Evolutionary conservation across 2,113 vertebrate genomes (phyloP).

Genomic region (Semicossyphus pulcher): DNA sequence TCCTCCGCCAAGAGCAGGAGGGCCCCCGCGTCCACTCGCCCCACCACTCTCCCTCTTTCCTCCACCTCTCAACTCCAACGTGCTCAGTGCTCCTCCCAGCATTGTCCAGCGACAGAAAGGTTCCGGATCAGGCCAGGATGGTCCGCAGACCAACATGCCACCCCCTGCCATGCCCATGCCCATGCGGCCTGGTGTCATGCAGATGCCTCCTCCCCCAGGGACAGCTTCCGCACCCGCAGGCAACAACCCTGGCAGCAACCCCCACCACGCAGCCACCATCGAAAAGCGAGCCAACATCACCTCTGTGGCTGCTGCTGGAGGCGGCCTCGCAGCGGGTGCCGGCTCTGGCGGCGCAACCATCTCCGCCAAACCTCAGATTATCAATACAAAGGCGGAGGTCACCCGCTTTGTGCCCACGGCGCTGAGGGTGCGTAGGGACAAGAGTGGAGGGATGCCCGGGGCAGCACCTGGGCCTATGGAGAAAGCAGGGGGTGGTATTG

Average conservation of each 20-base stretch:
- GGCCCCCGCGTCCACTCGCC: conserved; percentile 87
- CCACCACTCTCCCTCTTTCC: conserved; percentile 92
- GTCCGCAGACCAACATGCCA: conserved; percentile 70
- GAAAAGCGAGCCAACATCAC: conserved; percentile 85
- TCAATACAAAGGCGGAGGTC: conserved; percentile 96
- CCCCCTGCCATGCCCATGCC: conserved; percentile 78
- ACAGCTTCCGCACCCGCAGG: conserved; percentile 60
- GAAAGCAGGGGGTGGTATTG: conserved; percentile 61
- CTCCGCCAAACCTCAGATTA: conserved; percentile 98
- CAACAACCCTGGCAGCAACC: conserved; percentile 47
- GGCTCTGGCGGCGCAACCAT: conserved; percentile 87
- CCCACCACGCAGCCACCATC: conserved; percentile 82
- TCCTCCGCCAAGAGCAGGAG: conserved; percentile 91
- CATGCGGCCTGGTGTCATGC: conserved; percentile 78
- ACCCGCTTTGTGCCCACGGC: conserved; percentile 97
- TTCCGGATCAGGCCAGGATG: conserved; percentile 79
- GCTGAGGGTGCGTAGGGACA: conserved; percentile 93
- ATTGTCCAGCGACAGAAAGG: conserved; percentile 94
- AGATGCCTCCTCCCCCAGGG: conserved; percentile 85
- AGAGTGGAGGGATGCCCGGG: conserved; percentile 69
- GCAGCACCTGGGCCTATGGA: conserved; percentile 56
- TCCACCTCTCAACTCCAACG: conserved; percentile 89
- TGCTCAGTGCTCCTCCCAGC: conserved; percentile 95
- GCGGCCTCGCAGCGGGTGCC: conserved; percentile 45
- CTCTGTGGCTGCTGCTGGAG: conserved; percentile 58